A percentile compares a stretch with the other conserved stretches of the same genome.
These are phyloP conservation scores for Leptinotarsa undecemlineata DNA, from an alignment of 1,140 invertebrate species.

Conservation along the genomic window DNA sequence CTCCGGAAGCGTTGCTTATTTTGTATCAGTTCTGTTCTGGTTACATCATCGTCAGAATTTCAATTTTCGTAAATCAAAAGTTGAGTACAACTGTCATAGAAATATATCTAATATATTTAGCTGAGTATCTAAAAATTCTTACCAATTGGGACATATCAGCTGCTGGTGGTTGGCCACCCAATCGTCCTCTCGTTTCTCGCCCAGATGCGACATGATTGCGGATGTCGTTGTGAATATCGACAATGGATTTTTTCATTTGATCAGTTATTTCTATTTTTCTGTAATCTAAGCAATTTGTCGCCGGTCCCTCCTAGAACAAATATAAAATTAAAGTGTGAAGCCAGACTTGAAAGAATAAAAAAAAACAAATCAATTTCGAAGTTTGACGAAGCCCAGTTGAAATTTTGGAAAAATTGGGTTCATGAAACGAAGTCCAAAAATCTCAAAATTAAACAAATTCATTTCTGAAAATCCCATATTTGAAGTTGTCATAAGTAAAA, in stretches of 20 bases:
- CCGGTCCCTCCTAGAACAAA: constrained; percentile 29
- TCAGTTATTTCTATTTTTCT: constrained; percentile 28
- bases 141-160: constrained; percentile 37
- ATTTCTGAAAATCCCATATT: too few species aligned
- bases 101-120: too few species aligned
- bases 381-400: neutral
- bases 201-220: constrained; percentile 38
- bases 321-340: neutral
- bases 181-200: constrained; percentile 28
- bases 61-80: too few species aligned
- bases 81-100: too few species aligned
- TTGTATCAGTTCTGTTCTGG: too few species aligned
- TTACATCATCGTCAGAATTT: too few species aligned
- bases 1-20: too few species aligned
- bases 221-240: constrained; percentile 37
- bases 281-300: constrained; percentile 29
- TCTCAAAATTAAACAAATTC: too few species aligned
- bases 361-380: neutral
- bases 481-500: too few species aligned
- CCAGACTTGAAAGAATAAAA: neutral
- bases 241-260: constrained; percentile 29
- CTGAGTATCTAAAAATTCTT: neutral
- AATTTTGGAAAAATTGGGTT: neutral
- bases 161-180: constrained; percentile 34
- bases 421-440: too few species aligned